These are phyloP conservation scores for Polia nebulosa DNA, from an alignment of 2,888 invertebrate genomes.

Conservation along the genomic window DNA sequence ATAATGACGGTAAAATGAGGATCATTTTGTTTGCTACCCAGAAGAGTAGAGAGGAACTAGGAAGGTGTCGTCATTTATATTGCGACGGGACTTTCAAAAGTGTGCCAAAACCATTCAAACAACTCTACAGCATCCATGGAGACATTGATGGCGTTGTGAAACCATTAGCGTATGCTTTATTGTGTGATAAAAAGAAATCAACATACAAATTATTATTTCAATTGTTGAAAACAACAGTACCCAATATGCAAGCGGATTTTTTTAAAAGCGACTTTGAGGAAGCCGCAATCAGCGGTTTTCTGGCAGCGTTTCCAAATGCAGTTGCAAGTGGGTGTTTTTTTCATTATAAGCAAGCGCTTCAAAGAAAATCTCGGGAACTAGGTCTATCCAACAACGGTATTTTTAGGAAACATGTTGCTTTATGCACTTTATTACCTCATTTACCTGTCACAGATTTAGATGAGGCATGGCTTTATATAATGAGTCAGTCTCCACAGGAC, in stretches of 20 bases:
- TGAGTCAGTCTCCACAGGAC: background rate
- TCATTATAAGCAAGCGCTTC: too few relatives aligned
- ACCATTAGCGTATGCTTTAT: slow-evolving; percentile 9
- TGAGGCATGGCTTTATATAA: too few relatives aligned
- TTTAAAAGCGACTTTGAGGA: background rate
- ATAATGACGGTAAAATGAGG: slow-evolving; percentile 25
- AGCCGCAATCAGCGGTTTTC: too few relatives aligned
- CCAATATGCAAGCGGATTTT: slow-evolving; percentile 16
- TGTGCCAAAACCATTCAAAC: slow-evolving; percentile 28
- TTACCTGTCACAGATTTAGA: too few relatives aligned
- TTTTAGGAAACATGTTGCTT: too few relatives aligned
- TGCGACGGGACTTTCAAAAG: slow-evolving; percentile 35
- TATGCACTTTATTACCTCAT: too few relatives aligned
- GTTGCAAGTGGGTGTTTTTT: too few relatives aligned
- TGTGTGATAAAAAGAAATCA: slow-evolving; percentile 22
- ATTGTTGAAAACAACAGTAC: slow-evolving; percentile 25
- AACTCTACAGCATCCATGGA: slow-evolving; percentile 26
- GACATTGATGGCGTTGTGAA: slow-evolving; percentile 21
- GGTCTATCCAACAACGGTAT: too few relatives aligned
- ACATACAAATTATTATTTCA: slow-evolving; percentile 21
- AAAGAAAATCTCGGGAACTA: too few relatives aligned
- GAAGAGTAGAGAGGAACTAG: slow-evolving; percentile 24
- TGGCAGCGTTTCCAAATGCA: too few relatives aligned
- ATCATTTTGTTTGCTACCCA: slow-evolving; percentile 23
- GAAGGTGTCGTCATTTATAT: slow-evolving; percentile 28